Percentiles rank a stretch among this genome's conserved stretches.
Evolutionary conservation across 1,140 invertebrate species (phyloP).

Genomic region (Babylonia areolata): DNA sequence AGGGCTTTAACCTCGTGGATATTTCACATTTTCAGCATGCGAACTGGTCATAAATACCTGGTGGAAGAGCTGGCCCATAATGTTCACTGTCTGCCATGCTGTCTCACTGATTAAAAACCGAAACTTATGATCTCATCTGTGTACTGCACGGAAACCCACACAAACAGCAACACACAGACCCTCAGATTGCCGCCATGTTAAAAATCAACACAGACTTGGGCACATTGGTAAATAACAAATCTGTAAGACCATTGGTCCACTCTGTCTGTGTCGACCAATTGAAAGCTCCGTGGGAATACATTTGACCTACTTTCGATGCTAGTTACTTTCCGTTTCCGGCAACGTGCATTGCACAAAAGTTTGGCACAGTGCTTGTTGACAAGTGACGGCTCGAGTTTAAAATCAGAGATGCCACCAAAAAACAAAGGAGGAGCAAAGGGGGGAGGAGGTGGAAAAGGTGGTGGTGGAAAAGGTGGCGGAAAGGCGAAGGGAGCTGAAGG

Average conservation of each 20-base stretch:
- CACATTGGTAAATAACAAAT: conserved; percentile 28
- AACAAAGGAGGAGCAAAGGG: conserved; percentile 65
- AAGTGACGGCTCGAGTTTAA: background rate
- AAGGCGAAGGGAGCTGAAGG: conserved; percentile 60
- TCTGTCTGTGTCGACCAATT: conserved; percentile 38
- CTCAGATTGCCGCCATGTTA: conserved; percentile 45
- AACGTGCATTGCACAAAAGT: conserved; percentile 22
- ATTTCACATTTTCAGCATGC: background rate
- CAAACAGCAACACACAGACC: background rate
- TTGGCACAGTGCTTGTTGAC: too few species aligned
- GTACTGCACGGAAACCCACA: background rate
- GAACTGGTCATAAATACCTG: conserved; percentile 50
- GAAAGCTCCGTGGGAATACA: conserved; percentile 4
- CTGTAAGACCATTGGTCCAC: conserved; percentile 31
- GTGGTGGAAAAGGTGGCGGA: conserved; percentile 58
- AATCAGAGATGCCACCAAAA: conserved; percentile 58
- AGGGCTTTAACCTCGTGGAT: background rate
- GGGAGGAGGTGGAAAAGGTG: conserved; percentile 54
- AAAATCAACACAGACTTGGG: background rate
- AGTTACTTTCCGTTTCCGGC: background rate
- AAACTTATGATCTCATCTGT: background rate
- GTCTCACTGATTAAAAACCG: background rate
- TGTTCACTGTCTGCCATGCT: conserved; percentile 49
- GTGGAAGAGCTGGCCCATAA: conserved; percentile 64
- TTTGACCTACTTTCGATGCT: conserved; percentile 27